Percentiles rank a stretch among this genome's conserved stretches.
Evolutionary conservation across 2,888 invertebrate species (phyloP).

Genomic region (Parelbella ahira): DNA sequence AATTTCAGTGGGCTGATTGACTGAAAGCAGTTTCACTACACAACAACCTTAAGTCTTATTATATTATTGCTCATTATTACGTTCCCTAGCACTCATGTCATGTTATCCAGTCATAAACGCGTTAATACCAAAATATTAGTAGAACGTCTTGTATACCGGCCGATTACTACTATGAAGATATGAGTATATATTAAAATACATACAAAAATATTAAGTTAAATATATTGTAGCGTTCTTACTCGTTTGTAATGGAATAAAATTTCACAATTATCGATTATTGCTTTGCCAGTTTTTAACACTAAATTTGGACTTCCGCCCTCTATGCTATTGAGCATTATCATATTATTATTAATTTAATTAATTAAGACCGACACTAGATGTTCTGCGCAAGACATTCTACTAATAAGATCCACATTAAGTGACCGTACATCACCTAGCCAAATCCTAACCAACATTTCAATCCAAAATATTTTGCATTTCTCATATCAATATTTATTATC

Average conservation of each 20-base stretch:
- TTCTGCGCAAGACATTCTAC: constrained; percentile 72
- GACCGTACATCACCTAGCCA: constrained; percentile 51
- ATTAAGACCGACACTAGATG: constrained; percentile 62
- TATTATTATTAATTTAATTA: constrained; percentile 51
- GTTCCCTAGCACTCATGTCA: constrained; percentile 14
- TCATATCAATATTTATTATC: constrained; percentile 72
- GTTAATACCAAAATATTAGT: constrained; percentile 44
- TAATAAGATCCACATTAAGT: constrained; percentile 42
- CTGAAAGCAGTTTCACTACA: constrained; percentile 25
- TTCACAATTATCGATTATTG: constrained; percentile 70
- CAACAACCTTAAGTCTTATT: constrained; percentile 21
- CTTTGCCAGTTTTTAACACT: constrained; percentile 58
- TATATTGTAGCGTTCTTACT: constrained; percentile 55
- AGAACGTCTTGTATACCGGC: constrained; percentile 66
- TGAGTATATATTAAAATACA: constrained; percentile 78
- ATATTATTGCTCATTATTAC: constrained; percentile 21
- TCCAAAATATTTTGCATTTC: constrained; percentile 71
- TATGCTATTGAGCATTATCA: constrained; percentile 76
- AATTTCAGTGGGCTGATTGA: constrained; percentile 22
- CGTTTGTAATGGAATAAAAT: constrained; percentile 56
- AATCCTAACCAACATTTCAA: constrained; percentile 57
- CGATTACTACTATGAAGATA: constrained; percentile 76
- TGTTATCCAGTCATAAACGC: constrained; percentile 36
- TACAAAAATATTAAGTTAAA: constrained; percentile 77
- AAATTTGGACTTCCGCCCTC: constrained; percentile 44